These are phyloP conservation scores for Psittacula derbiana DNA, from an alignment of 2,797 vertebrate genomes.

Conservation along the genomic window DNA sequence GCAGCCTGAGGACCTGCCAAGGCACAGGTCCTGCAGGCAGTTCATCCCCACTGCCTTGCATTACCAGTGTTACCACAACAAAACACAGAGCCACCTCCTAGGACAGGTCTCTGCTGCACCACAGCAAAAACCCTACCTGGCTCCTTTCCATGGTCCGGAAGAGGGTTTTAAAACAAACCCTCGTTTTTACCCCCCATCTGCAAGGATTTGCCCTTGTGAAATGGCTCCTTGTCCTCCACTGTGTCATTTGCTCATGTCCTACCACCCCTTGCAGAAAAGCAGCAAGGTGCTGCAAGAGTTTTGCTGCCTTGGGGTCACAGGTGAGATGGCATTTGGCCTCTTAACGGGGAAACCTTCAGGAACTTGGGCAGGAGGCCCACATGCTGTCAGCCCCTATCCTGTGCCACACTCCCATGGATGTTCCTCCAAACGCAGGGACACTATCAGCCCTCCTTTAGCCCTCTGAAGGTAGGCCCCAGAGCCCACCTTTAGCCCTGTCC, in stretches of 20 bases:
- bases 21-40: background rate
- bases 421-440: background rate
- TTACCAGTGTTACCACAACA: background rate
- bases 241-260: background rate
- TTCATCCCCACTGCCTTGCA: background rate
- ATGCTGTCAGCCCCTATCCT: fast-evolving
- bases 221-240: background rate
- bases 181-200: background rate
- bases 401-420: background rate
- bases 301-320: background rate
- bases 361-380: background rate
- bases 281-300: background rate
- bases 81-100: background rate
- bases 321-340: background rate
- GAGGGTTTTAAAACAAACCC: background rate
- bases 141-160: background rate
- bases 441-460: background rate
- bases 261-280: background rate
- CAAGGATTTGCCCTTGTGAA: background rate
- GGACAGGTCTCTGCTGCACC: background rate
- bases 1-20: background rate
- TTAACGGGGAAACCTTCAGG: background rate
- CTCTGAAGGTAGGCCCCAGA: background rate
- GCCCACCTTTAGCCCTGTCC: background rate
- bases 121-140: background rate